Evolutionary conservation across 2,888 invertebrate species (phyloP).

Genomic region (Drosophila quasianomalipes): DNA sequence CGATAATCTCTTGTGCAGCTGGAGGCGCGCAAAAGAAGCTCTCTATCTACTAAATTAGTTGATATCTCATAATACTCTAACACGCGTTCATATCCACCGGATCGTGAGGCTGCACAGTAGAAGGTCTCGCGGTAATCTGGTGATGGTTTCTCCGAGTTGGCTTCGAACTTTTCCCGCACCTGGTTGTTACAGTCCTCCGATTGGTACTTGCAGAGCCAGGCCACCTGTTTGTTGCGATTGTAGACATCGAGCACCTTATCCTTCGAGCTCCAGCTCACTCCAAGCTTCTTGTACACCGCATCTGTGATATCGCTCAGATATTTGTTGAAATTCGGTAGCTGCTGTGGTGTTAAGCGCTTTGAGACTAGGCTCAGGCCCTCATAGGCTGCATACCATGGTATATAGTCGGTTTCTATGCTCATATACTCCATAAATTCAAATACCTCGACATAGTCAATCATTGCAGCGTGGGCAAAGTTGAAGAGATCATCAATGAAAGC

Average conservation of each 20-base stretch:
- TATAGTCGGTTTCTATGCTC: constrained; percentile 88
- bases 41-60: constrained; percentile 89
- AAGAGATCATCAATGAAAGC: constrained; percentile 91
- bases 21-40: constrained; percentile 88
- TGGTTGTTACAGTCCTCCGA: constrained; percentile 87
- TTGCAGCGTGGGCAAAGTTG: constrained; percentile 87
- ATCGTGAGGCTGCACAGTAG: constrained; percentile 61
- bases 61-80: constrained; percentile 86
- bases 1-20: constrained; percentile 88
- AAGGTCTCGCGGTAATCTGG: constrained; percentile 67
- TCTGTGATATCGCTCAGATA: constrained; percentile 86
- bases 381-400: constrained; percentile 92
- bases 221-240: constrained; percentile 87
- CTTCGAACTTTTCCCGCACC: constrained; percentile 82
- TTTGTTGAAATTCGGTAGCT: constrained; percentile 61
- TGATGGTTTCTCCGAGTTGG: constrained; percentile 23
- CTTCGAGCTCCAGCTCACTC: constrained; percentile 82
- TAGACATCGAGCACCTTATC: constrained; percentile 87
- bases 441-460: constrained; percentile 60
- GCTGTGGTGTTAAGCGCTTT: constrained; percentile 60
- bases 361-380: constrained; percentile 55
- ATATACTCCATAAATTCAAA: constrained; percentile 90
- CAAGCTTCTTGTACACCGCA: constrained; percentile 86
- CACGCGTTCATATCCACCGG: constrained; percentile 23
- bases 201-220: constrained; percentile 89